Base-by-base conservation (phyloP, 2,888 invertebrate genomes). In the Drosophila algonquin region DNA sequence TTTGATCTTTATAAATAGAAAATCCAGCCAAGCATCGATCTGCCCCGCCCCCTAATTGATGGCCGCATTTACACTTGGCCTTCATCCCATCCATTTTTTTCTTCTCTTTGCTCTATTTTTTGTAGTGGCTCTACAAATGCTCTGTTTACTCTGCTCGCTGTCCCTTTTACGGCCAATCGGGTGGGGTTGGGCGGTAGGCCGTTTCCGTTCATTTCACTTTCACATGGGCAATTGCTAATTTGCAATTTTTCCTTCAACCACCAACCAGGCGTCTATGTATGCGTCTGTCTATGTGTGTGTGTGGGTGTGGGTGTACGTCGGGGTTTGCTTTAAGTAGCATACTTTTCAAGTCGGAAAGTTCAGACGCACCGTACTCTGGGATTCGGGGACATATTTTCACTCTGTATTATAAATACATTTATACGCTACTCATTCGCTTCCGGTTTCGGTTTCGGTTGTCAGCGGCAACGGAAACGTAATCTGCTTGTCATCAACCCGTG, bases 381-480 rank as follows among this genome's bases (percentile, higher is more conserved):
- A 4, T 4, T 10, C 12, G 12, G 35, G 35, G 12, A 14, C 14
- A 40, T 54, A 56, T 59, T 75, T 74, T 74, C 52, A 65, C 51
- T 71, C 46, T 54, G 74, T 63, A 75, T 76, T 76, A 76, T 76
- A 76, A 76, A 76, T 76, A 76, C 75, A 73, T 67, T 64, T 63
- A 56, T 65, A 63, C 69, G 54, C 27, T 56, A 44, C 63, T 65
- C 63, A 61, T 72, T 72, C 69, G 58, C 63, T 75, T 72, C 60
- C 73, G 62, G 63, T 78, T 59, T 75, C 51, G 60, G 53, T 61
- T 69, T 50, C 72, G 60, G 56, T 81, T 83, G 84, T 87, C 84
- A 84, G 67, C 73, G 72, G 61, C 87, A 87, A 63, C 89, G 84
- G 84, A 85, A 85, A 79, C 89, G 89, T 87, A 85, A 85, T 85